phyloP scores from a whole-genome alignment of 2,888 invertebrate species.

The Agrenia bidenticulata region DNA sequence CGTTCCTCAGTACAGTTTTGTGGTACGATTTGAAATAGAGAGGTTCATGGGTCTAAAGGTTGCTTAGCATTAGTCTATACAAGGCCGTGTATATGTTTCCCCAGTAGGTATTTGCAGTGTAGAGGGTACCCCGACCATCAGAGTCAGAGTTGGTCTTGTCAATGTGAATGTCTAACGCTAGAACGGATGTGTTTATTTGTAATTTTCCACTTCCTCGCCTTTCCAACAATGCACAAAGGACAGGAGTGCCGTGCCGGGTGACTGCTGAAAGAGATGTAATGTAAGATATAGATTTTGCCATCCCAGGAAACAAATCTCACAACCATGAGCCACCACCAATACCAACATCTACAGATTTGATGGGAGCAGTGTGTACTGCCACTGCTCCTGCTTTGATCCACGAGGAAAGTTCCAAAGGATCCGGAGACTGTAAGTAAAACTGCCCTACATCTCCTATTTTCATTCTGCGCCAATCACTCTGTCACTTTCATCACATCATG shows the following conservation, averaged over 20 bases:
- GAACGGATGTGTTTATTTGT: constrained; percentile 46
- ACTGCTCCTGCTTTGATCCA: no score
- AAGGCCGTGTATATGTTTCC: no score
- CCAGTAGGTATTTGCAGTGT: constrained; percentile 4
- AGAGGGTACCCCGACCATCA: neutral
- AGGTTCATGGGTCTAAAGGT: no score
- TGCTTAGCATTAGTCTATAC: no score
- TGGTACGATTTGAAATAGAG: no score
- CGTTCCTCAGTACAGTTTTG: no score
- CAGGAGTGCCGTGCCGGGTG: neutral
- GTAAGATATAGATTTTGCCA: neutral
- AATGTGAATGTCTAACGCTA: constrained; percentile 25
- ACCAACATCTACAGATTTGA: no score
- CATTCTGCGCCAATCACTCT: constrained; percentile 19
- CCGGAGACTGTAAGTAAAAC: neutral
- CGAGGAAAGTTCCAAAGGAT: neutral
- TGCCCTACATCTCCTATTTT: neutral
- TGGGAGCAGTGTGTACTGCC: no score
- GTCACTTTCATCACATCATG: constrained; percentile 40
- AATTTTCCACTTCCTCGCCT: constrained; percentile 51
- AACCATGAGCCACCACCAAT: neutral
- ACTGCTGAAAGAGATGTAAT: neutral
- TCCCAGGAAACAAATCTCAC: neutral
- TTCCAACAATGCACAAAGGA: constrained; percentile 30
- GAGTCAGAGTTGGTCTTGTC: constrained; percentile 15